Evolutionary conservation across 2,888 invertebrate genomes (phyloP).

Genomic region (Lymantria dispar): DNA sequence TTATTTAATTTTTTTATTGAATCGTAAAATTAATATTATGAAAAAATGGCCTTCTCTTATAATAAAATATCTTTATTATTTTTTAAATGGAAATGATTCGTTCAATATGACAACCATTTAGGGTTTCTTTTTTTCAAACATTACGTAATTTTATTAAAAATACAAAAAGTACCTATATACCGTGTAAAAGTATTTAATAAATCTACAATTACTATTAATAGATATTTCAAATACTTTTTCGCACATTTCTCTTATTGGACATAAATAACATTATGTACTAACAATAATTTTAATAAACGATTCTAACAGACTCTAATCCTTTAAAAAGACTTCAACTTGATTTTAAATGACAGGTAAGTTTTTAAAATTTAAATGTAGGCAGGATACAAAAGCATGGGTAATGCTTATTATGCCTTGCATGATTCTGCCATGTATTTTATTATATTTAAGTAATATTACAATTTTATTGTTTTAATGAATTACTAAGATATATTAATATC

Average conservation of each 20-base stretch:
- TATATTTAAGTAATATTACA: neutral
- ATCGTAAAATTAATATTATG: too few relatives aligned
- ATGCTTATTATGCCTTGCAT: neutral
- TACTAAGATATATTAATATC: too few relatives aligned
- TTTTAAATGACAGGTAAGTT: neutral
- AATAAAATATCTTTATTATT: too few relatives aligned
- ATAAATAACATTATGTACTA: constrained; percentile 1
- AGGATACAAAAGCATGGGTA: neutral
- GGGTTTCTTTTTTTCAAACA: too few relatives aligned
- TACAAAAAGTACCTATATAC: too few relatives aligned
- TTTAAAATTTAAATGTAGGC: neutral
- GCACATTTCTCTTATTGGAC: constrained; percentile 70
- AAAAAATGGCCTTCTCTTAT: too few relatives aligned
- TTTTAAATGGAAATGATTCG: too few relatives aligned
- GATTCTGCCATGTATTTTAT: neutral
- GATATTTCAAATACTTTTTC: constrained; percentile 54
- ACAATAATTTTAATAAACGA: neutral
- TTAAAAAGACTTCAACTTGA: neutral
- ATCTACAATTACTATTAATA: neutral
- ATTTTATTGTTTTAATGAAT: neutral
- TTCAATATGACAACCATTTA: too few relatives aligned
- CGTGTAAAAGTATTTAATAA: too few relatives aligned
- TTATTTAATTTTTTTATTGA: too few relatives aligned
- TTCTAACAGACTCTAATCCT: neutral
- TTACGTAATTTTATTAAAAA: too few relatives aligned